These are phyloP conservation scores for Pantelozetes paolii DNA, from an alignment of 2,888 invertebrate species.

Conservation along the genomic window DNA sequence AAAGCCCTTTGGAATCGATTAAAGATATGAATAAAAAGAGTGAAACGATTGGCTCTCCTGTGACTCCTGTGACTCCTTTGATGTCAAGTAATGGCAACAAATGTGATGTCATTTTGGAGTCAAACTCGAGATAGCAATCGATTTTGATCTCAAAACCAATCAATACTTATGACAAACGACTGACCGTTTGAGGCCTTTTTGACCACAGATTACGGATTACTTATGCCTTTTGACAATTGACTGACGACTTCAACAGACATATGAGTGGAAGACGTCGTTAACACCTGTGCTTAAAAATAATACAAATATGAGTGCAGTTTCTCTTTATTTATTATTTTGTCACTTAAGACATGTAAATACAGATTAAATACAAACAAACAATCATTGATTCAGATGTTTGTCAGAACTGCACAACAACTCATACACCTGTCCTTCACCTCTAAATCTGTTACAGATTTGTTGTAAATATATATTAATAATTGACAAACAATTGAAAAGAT, in stretches of 20 bases:
- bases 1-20: conserved; percentile 5
- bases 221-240: conserved; percentile 6
- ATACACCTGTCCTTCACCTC: background rate
- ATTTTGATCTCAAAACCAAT: background rate
- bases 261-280: background rate
- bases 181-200: background rate
- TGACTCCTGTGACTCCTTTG: too few relatives aligned
- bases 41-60: background rate
- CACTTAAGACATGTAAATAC: background rate
- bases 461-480: too few relatives aligned
- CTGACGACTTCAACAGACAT: background rate
- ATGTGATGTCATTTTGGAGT: background rate
- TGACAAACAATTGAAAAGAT: background rate
- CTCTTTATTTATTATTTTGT: background rate
- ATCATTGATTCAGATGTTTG: conserved; percentile 1
- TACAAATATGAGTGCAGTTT: background rate
- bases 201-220: background rate
- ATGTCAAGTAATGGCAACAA: background rate
- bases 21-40: conserved; percentile 18
- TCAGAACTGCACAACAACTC: background rate
- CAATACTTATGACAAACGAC: conserved; percentile 1
- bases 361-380: too few relatives aligned
- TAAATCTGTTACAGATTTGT: background rate
- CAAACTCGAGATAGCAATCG: background rate
- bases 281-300: background rate